These are phyloP conservation scores for Lasiommata megera DNA, from an alignment of 2,888 invertebrate genomes.

Conservation along the genomic window DNA sequence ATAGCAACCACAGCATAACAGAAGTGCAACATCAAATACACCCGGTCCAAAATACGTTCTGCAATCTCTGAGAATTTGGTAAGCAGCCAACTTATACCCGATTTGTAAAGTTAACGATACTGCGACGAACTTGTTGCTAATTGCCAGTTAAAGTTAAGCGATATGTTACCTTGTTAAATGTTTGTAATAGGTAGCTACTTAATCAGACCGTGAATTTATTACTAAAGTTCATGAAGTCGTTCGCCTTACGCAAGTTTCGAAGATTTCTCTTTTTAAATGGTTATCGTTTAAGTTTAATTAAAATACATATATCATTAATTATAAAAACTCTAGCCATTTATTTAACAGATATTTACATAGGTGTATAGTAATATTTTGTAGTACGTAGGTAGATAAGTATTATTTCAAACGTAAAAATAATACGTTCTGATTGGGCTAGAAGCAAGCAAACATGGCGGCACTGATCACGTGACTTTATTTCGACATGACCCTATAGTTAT, in stretches of 20 bases:
- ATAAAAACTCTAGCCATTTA: no score
- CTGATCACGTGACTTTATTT: no score
- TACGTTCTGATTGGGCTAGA: no score
- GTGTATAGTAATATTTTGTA: no score
- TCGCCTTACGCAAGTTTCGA: conserved; percentile 13
- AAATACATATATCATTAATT: no score
- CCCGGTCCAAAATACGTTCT: conserved; percentile 26
- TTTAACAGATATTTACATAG: no score
- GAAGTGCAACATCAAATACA: conserved; percentile 15
- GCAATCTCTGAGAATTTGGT: conserved; percentile 33
- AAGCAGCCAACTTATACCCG: conserved; percentile 33
- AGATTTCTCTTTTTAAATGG: background rate
- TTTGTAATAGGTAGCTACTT: conserved; percentile 23
- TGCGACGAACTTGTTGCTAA: conserved; percentile 42
- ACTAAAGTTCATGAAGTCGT: conserved; percentile 21
- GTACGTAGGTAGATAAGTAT: no score
- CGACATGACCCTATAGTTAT: no score
- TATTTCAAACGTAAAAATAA: no score
- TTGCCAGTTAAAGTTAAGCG: conserved; percentile 39
- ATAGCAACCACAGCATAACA: background rate
- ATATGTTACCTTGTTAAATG: conserved; percentile 37
- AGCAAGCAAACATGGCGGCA: no score
- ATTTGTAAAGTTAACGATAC: conserved; percentile 37
- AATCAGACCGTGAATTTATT: conserved; percentile 25
- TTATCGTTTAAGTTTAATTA: no score